Base-by-base conservation (phyloP, 2,113 vertebrate species). In the Phalacrocorax brasilianus region DNA sequence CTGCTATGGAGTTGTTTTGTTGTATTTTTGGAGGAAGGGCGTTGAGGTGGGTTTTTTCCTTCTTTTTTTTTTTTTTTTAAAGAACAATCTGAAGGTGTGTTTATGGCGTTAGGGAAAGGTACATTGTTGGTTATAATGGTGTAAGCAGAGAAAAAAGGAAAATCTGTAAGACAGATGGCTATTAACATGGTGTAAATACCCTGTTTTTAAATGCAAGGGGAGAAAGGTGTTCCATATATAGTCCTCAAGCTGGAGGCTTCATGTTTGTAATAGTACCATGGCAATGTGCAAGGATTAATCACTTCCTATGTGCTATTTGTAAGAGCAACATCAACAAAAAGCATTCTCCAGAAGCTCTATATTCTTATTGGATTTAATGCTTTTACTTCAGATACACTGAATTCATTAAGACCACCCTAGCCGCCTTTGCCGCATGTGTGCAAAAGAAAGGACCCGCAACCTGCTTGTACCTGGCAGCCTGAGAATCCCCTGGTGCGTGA, bases 31-130 rank as follows among this genome's bases (percentile, higher is more conserved):
- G 71, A 89, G 68, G 73, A 90, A 88, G 73, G 58, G 23, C 0
- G 0, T 95, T 33, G 90, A 82, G 42, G 21, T 77, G 14, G 10
- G 18, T 14, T 79, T 30, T 66, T 49, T 23, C 3, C 19, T n/a
- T 38, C 38, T 38, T 30, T 18, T 9, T 33, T 67, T 44, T 35
- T 35, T 32, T n/a, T 45, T 2, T 11, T 32, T 75, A 68, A 15
- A 35, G 66, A 80, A 83, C 82, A 91, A 65, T 83, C 42, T 87
- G 52, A 95, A 97, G 93, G 93, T 98, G 91, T 97, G 91, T 97
- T 98, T 97, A 95, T 97, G 89, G 94, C 18, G 22, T 95, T 91
- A 97, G 62, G 91, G 94, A 96, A 97, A 94, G 73, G 91, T 94
- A 84, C 68, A 24, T 91, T 94, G 86, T 87, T 88, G 53, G 86